phyloP scores from a whole-genome alignment of 1,140 invertebrate species.

The Zaprionus capensis region DNA sequence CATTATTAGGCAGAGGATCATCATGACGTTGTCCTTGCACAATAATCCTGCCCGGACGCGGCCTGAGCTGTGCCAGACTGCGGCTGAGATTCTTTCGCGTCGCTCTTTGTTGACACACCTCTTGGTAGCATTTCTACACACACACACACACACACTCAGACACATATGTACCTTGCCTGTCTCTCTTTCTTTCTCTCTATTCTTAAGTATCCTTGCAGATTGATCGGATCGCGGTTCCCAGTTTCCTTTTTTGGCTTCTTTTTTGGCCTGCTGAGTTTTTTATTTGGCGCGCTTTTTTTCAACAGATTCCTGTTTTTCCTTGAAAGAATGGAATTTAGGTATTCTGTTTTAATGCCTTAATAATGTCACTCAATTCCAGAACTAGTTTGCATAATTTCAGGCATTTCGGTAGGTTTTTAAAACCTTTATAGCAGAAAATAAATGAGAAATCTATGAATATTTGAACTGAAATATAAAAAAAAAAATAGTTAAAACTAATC shows the following conservation, averaged over 20 bases:
- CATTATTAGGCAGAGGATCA: conserved; percentile 47
- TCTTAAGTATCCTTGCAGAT: conserved; percentile 20
- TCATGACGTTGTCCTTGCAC: conserved; percentile 70
- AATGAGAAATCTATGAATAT: neutral
- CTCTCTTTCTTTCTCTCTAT: neutral
- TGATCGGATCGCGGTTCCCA: conserved; percentile 18
- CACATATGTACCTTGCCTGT: neutral
- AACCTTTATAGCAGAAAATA: neutral
- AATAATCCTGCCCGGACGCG: conserved; percentile 54
- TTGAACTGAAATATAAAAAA: too few relatives aligned
- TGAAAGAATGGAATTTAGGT: neutral
- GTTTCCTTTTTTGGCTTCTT: conserved; percentile 6
- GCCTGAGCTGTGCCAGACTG: conserved; percentile 30
- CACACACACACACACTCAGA: conserved; percentile 1
- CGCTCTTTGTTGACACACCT: conserved; percentile 46
- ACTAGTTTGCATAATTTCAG: conserved; percentile 9
- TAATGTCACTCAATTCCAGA: neutral
- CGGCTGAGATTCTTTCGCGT: conserved; percentile 35
- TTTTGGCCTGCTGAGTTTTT: conserved; percentile 34
- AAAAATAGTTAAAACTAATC: neutral
- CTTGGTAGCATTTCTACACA: conserved; percentile 31
- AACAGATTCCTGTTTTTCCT: conserved; percentile 26
- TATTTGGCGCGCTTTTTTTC: conserved; percentile 68
- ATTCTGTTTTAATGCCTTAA: neutral
- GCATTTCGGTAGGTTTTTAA: neutral